phyloP scores from a whole-genome alignment of 2,113 vertebrate species.

The Caloenas nicobarica region DNA sequence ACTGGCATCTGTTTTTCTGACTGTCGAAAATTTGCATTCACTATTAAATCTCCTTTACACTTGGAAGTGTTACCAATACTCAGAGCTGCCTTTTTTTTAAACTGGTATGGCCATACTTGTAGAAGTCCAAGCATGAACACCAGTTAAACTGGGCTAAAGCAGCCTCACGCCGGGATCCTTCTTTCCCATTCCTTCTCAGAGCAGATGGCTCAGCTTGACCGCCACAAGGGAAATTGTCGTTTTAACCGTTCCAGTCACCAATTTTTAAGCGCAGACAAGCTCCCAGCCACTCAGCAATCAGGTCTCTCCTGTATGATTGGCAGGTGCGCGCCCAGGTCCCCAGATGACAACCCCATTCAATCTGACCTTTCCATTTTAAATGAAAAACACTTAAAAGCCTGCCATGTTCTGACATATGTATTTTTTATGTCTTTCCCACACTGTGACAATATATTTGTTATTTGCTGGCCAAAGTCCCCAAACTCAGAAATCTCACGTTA shows the following conservation, averaged over 20 bases:
- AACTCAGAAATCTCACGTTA: neutral
- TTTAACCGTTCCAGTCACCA: constrained; percentile 20
- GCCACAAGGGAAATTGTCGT: neutral
- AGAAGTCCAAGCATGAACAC: neutral
- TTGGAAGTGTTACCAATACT: neutral
- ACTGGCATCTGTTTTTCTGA: neutral
- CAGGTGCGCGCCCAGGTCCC: neutral
- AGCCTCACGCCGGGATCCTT: neutral
- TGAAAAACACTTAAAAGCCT: constrained; percentile 49
- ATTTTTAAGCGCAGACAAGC: constrained; percentile 1
- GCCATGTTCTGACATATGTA: neutral
- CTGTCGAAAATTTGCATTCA: neutral
- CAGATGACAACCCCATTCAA: constrained; percentile 17
- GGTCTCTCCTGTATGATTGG: neutral
- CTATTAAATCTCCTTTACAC: neutral
- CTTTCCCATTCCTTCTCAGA: neutral
- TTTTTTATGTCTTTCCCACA: neutral
- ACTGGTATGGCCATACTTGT: neutral
- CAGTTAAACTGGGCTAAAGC: neutral
- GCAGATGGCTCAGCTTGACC: neutral
- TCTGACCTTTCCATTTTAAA: constrained; percentile 59
- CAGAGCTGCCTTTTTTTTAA: neutral
- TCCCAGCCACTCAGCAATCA: neutral
- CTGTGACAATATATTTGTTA: neutral
- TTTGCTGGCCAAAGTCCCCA: neutral